Conservation (phyloP, 2,113 vertebrate species). For the Limanda limanda region DNA sequence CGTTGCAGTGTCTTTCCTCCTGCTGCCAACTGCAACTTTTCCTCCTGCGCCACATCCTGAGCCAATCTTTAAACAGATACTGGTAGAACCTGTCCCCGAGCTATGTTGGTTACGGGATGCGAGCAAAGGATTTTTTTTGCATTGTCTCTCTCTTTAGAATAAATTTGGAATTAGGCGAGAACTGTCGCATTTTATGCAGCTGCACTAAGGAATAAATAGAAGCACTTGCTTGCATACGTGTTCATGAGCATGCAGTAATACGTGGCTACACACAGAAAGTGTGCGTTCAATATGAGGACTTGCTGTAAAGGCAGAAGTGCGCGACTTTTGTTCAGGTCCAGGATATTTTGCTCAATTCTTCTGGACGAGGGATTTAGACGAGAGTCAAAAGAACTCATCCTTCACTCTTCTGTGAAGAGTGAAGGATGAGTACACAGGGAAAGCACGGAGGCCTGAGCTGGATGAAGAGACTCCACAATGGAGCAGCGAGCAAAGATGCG, state of each 20-base stretch:
- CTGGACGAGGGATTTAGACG: slow-evolving; percentile 36
- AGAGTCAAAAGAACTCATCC: slow-evolving; percentile 45
- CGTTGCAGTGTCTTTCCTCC: slow-evolving; percentile 70
- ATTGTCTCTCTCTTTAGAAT: slow-evolving; percentile 57
- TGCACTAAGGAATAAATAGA: slow-evolving; percentile 14
- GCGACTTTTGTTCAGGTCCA: slow-evolving; percentile 11
- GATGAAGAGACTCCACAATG: slow-evolving; percentile 60
- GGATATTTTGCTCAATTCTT: slow-evolving; percentile 26
- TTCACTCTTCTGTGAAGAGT: slow-evolving; percentile 15
- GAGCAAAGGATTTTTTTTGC: slow-evolving; percentile 54
- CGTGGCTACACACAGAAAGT: slow-evolving; percentile 17
- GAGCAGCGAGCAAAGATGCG: slow-evolving; percentile 60
- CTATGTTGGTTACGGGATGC: slow-evolving; percentile 55
- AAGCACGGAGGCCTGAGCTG: slow-evolving; percentile 54
- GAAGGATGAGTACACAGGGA: too few relatives aligned
- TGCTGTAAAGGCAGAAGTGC: neutral
- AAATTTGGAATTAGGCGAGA: slow-evolving; percentile 43
- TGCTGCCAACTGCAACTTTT: slow-evolving; percentile 78
- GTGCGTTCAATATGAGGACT: slow-evolving; percentile 7
- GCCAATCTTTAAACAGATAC: slow-evolving; percentile 69
- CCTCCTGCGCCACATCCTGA: slow-evolving; percentile 68
- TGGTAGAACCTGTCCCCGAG: slow-evolving; percentile 71
- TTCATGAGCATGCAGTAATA: slow-evolving; percentile 20
- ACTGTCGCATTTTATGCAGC: slow-evolving; percentile 5
- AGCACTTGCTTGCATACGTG: slow-evolving; percentile 11